A percentile compares a stretch with the other conserved stretches of the same genome.
Evolutionary conservation across 2,888 invertebrate species (phyloP).

Genomic region (Erebia ligea): DNA sequence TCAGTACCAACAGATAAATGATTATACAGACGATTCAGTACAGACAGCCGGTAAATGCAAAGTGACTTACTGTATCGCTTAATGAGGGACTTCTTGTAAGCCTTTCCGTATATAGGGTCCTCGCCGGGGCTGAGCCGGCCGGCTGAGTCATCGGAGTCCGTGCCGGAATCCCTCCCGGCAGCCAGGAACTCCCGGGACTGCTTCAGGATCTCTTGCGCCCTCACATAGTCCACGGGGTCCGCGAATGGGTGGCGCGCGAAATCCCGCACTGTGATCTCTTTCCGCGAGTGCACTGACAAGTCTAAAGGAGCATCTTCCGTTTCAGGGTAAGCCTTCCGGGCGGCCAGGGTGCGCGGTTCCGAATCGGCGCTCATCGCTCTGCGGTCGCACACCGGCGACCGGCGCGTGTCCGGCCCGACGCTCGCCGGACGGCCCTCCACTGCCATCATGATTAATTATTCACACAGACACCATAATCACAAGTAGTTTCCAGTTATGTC

Average conservation of each 20-base stretch:
- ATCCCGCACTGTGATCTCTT: constrained; percentile 77
- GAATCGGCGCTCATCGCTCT: constrained; percentile 67
- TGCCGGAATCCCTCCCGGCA: constrained; percentile 87
- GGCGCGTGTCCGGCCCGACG: constrained; percentile 62
- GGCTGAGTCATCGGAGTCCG: constrained; percentile 92
- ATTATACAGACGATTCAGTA: too few species aligned
- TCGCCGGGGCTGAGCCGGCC: constrained; percentile 86
- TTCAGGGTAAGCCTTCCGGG: constrained; percentile 79
- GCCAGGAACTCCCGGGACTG: constrained; percentile 79
- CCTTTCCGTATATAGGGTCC: constrained; percentile 78
- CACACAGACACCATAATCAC: constrained; percentile 78
- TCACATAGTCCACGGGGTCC: constrained; percentile 77
- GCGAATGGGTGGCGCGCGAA: constrained; percentile 78
- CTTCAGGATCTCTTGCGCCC: constrained; percentile 76
- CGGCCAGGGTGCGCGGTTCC: constrained; percentile 77
- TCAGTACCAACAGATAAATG: too few species aligned
- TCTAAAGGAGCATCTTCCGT: constrained; percentile 89
- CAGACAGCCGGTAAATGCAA: neutral
- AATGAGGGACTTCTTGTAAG: constrained; percentile 96
- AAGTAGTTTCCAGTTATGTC: constrained; percentile 73
- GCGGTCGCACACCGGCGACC: constrained; percentile 61
- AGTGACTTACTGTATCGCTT: constrained; percentile 95
- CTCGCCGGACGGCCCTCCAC: constrained; percentile 78
- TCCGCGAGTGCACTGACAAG: constrained; percentile 84
- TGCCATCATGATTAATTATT: constrained; percentile 77